Percentiles rank a stretch among this genome's conserved stretches.
phyloP scores from a whole-genome alignment of 2,888 invertebrate species.

The Shargacucullia verbasci region DNA sequence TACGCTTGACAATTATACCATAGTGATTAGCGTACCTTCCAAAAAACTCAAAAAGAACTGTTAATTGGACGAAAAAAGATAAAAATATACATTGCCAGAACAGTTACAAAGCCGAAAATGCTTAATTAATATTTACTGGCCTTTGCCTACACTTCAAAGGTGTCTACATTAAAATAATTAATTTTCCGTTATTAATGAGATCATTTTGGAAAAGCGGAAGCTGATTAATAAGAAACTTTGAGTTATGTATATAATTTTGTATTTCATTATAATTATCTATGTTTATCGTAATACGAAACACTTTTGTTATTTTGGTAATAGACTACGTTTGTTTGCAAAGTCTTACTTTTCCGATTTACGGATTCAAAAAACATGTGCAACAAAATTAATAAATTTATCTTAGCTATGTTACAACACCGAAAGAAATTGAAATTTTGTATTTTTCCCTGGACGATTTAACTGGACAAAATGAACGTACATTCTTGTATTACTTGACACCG shows the following conservation, averaged over 20 bases:
- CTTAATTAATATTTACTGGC: constrained; percentile 63
- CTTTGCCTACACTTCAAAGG: constrained; percentile 64
- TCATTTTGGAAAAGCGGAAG: constrained; percentile 57
- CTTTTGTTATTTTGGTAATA: constrained; percentile 8
- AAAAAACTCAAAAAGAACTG: constrained; percentile 42
- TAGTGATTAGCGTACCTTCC: constrained; percentile 22
- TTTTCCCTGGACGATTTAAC: no score
- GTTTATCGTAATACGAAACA: constrained; percentile 18
- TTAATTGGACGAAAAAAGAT: constrained; percentile 44
- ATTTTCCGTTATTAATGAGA: constrained; percentile 64
- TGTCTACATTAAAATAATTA: constrained; percentile 63
- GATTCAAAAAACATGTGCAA: no score
- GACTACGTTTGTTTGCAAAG: neutral
- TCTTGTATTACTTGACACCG: no score
- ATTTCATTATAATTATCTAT: constrained; percentile 47
- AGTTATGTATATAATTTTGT: constrained; percentile 42
- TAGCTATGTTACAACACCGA: no score
- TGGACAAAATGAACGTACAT: no score
- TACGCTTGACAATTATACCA: constrained; percentile 17
- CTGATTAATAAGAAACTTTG: constrained; percentile 60
- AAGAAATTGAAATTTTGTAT: no score
- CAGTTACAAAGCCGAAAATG: constrained; percentile 53
- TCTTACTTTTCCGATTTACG: neutral
- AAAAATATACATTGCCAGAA: constrained; percentile 31
- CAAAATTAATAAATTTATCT: no score